Conservation (phyloP, 1,140 invertebrate genomes). For the Potamilus streckersoni region DNA sequence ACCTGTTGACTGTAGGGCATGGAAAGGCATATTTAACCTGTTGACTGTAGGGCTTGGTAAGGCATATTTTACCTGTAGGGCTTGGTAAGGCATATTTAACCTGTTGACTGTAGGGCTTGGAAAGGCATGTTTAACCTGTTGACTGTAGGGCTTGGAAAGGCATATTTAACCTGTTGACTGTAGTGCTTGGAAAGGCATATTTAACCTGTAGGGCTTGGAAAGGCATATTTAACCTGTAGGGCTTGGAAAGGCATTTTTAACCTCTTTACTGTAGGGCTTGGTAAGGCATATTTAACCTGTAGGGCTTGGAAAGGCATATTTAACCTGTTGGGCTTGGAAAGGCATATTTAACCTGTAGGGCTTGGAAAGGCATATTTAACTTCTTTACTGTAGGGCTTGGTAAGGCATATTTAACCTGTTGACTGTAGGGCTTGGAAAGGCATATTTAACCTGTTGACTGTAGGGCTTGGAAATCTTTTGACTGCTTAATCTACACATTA, state of each 20-base stretch:
- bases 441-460: slow-evolving; percentile 73
- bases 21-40: slow-evolving; percentile 41
- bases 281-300: slow-evolving; percentile 38
- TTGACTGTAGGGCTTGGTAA: slow-evolving; percentile 78
- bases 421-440: slow-evolving; percentile 78
- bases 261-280: slow-evolving; percentile 77
- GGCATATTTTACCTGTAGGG: slow-evolving; percentile 72
- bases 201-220: slow-evolving; percentile 85
- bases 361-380: slow-evolving; percentile 69
- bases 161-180: no score
- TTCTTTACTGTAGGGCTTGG: slow-evolving; percentile 85
- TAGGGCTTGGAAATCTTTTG: no score
- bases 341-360: no score
- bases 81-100: slow-evolving; percentile 69
- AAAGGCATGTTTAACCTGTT: slow-evolving; percentile 65
- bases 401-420: slow-evolving; percentile 33
- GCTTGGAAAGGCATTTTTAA: slow-evolving; percentile 73
- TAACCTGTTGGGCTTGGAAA: no score
- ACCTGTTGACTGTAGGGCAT: slow-evolving; percentile 85
- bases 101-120: slow-evolving; percentile 77
- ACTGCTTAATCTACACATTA: no score
- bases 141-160: slow-evolving; percentile 82
- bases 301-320: slow-evolving; percentile 78
- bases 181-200: no score
- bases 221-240: slow-evolving; percentile 69